Conservation (phyloP, 2,888 invertebrate genomes). For the Empis livida region DNA sequence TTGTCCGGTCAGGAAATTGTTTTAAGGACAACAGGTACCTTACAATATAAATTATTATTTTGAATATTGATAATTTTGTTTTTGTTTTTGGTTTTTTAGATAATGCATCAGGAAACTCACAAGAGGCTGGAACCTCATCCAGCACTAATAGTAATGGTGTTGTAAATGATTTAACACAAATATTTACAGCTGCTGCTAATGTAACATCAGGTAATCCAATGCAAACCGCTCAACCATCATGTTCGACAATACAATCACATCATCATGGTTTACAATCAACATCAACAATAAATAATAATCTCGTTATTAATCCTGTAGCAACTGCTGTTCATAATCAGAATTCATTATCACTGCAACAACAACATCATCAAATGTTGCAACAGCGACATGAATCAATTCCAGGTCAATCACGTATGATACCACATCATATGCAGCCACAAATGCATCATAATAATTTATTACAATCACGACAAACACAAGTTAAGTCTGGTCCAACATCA, state of each 20-base stretch:
- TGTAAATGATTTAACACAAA: neutral
- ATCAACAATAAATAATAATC: neutral
- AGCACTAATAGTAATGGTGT: conserved; percentile 2
- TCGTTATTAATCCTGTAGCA: neutral
- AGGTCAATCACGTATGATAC: conserved; percentile 1
- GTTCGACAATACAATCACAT: conserved; percentile 4
- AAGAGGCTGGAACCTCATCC: conserved; percentile 26
- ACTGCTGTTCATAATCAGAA: neutral
- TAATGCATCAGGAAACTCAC: conserved; percentile 21
- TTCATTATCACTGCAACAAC: neutral
- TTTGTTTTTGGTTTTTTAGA: conserved; percentile 17
- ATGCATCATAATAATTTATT: neutral
- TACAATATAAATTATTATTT: conserved; percentile 14
- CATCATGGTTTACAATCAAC: neutral
- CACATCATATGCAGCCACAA: neutral
- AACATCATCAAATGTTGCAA: neutral
- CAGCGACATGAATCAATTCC: conserved; percentile 1
- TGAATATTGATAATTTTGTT: neutral
- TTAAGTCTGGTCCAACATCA: neutral
- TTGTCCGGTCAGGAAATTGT: conserved; percentile 62
- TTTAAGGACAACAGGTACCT: conserved; percentile 41
- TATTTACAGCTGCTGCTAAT: conserved; percentile 11
- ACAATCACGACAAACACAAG: neutral
- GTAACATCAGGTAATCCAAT: conserved; percentile 13
- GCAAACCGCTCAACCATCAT: conserved; percentile 10